Evolutionary conservation across 1,140 invertebrate genomes (phyloP), one percentile per base, ranked within the genome.

Genomic region (Goniozus legneri): DNA sequence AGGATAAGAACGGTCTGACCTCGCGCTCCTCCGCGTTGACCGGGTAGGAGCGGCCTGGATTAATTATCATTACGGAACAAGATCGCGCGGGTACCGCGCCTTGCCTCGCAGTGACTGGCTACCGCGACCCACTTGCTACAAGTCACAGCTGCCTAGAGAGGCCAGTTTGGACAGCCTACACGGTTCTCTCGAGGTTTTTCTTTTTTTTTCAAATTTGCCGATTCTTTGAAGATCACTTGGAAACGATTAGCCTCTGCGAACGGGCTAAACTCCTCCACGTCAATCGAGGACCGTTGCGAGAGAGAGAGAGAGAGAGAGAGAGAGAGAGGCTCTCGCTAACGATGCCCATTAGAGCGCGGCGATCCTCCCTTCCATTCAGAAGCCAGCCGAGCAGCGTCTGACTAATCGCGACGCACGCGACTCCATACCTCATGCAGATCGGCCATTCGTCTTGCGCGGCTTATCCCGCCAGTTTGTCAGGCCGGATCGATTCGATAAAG

Each of bases 11-110:
- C 15, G 18, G 39, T 35, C 53, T 55, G 56, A 58, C 56, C 56
- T 56, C 40, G 34, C 45, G 52, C 52, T 52, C 46, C 39, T 43
- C 45, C 38, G 32, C 31, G 47, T 45, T 51, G 57, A 58, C 56
- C 56, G 45, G 31, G 35, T 47, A 47, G 56, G 56, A 34, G 47
- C 44, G 44, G 44, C 40, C 20, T 65, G 68, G 68, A 71, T 71
- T 71, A 71, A 71, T 71, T 71, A 71, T 69, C 62, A 68, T 69
- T 69, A 69, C 58, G 64, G 63, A 69, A 69, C 65, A 64, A 68
- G 65, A 71, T 68, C 62, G 67, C 64, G 50, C 57, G 53, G 60
- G 48, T 51, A 58, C 56, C 55, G 43, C 50, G 51, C 56, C 54
- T 58, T 47, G 44, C 46, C 38, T 60, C 60, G 55, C 61, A 56